Percentiles rank a stretch among this genome's conserved stretches.
Evolutionary conservation across 92 coral and sea anemone species (phyloP).

Genomic region (Phymanthus crucifer): DNA sequence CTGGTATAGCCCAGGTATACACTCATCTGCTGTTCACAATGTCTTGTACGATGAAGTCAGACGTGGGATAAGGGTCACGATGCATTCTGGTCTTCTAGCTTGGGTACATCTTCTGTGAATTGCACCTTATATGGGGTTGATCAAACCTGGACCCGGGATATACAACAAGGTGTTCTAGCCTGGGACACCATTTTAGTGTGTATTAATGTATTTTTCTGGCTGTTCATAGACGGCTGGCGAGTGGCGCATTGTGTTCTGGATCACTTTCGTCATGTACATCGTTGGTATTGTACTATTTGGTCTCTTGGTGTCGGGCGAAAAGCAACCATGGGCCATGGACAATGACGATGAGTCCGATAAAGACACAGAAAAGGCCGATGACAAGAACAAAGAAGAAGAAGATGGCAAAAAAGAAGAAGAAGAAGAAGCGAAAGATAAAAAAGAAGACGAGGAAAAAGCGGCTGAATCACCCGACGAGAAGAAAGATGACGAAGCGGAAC

Average conservation of each 20-base stretch:
- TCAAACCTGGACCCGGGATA: background rate
- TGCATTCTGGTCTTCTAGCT: background rate
- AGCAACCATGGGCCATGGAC: slow-evolving; percentile 91
- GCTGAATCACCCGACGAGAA: background rate
- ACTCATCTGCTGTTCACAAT: background rate
- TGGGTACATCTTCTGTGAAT: too few relatives aligned
- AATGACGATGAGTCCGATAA: slow-evolving; percentile 42
- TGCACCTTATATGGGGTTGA: background rate
- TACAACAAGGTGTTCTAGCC: background rate
- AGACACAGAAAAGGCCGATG: slow-evolving; percentile 54
- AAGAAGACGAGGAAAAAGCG: background rate
- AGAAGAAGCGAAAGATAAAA: slow-evolving; percentile 42
- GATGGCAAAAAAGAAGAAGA: slow-evolving; percentile 37
- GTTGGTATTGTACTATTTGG: slow-evolving; percentile 87
- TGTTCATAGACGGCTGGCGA: slow-evolving; percentile 83
- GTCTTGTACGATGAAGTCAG: background rate
- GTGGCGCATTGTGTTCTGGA: slow-evolving; percentile 99
- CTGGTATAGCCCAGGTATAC: background rate
- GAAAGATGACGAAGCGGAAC: background rate
- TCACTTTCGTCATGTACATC: slow-evolving; percentile 85
- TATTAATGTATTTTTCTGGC: background rate
- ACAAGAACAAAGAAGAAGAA: slow-evolving; percentile 43
- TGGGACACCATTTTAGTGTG: background rate
- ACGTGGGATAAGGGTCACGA: background rate
- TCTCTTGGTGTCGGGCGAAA: slow-evolving; percentile 86